Base-by-base conservation (phyloP, 2,113 vertebrate species). In the Rhinolophus ferrumequinum region DNA sequence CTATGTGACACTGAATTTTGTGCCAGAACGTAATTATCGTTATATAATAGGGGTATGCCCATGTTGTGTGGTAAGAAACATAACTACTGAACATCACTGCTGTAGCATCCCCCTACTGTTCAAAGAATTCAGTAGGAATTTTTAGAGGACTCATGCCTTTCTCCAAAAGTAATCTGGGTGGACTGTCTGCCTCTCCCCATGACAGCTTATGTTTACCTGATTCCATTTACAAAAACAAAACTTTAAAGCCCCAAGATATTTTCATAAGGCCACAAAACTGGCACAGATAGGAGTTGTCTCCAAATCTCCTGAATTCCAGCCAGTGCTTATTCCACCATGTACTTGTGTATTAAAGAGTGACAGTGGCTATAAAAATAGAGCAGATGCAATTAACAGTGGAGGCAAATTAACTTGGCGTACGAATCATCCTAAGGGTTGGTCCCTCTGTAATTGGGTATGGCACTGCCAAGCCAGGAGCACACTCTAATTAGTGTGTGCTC, bases 341-440 rank as follows among this genome's bases (percentile, higher is more conserved):
- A 85, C 66, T 35, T 5, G 38, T 58, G 10, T n/a, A 41, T 73
- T 44, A 21, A 47, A 82, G 13, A 86, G 28, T 38, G 54, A 47
- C 66, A 8, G 24, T 24, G 24, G 60, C 80, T 95, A n/a, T 85
- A 69, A 95, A 95, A 95, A 84, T 21, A 69, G 26, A 95, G 72
- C 95, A 96, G 97, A 64, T 93, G 80, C 64, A 62, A 41, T 88
- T 56, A 90, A 66, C 83, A 92, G 75, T 47, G 84, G 95, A 83
- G 72, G 80, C 87, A 95, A 96, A 94, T 94, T 62, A 92, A 92
- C 47, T 52, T 81, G 66, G 92, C 56, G 4, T 22, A 15, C 64
- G 77, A 72, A 66, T 90, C 81, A 52, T 75, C 88, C 79, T 88
- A 6, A n/a, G 64, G 87, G 54, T 44, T 87, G 54, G 30, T 81